Conservation (phyloP, 1,140 invertebrate genomes). For the Panagrolaimus sp. region DNA sequence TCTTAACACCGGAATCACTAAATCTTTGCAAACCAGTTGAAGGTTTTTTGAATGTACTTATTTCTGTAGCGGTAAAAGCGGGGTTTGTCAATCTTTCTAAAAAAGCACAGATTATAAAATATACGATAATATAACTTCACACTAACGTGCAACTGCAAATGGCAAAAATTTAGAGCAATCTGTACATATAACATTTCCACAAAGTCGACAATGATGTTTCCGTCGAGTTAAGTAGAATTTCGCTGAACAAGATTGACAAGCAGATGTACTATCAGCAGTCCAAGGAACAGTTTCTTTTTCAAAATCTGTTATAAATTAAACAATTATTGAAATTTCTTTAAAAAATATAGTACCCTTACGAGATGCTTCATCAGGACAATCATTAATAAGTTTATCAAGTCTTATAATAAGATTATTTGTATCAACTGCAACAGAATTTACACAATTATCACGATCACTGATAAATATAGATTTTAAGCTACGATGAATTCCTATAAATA, state of each 20-base stretch:
- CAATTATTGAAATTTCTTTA: neutral
- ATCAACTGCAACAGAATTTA: constrained; percentile 82
- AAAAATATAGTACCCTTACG: constrained; percentile 64
- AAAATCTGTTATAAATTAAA: constrained; percentile 62
- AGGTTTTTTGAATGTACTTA: constrained; percentile 50
- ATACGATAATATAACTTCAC: constrained; percentile 28
- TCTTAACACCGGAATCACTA: neutral
- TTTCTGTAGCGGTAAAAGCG: constrained; percentile 28
- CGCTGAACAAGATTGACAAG: constrained; percentile 80
- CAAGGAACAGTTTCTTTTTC: constrained; percentile 79
- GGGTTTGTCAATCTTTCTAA: constrained; percentile 66
- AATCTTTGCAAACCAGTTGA: constrained; percentile 15
- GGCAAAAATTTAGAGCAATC: constrained; percentile 83
- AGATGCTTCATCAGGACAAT: constrained; percentile 72
- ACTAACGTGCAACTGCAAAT: constrained; percentile 75
- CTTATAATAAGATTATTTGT: constrained; percentile 91
- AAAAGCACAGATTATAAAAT: constrained; percentile 29
- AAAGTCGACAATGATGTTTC: constrained; percentile 90
- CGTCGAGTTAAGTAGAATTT: constrained; percentile 77
- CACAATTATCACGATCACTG: constrained; percentile 65
- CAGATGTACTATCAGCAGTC: constrained; percentile 76
- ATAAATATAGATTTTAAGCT: constrained; percentile 11
- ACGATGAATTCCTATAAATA: neutral
- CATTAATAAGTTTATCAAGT: constrained; percentile 78
- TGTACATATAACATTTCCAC: constrained; percentile 88